Evolutionary conservation across 2,113 vertebrate genomes (phyloP).

Genomic region (Anser cygnoides): DNA sequence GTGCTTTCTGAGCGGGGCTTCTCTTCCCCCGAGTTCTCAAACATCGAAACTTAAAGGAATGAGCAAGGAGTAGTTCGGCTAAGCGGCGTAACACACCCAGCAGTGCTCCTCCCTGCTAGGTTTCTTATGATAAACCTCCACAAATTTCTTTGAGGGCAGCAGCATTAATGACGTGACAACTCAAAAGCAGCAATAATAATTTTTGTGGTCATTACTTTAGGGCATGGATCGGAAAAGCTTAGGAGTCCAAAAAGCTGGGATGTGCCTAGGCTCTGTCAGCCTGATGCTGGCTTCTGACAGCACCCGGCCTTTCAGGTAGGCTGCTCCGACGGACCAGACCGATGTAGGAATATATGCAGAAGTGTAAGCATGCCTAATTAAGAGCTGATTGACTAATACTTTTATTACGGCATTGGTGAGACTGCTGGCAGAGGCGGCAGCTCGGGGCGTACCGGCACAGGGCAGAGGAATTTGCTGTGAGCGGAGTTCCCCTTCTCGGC

Average conservation of each 20-base stretch:
- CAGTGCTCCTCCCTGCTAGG: background rate
- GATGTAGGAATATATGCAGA: background rate
- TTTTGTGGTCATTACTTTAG: background rate
- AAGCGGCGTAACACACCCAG: background rate
- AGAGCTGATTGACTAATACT: background rate
- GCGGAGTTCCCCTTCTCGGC: background rate
- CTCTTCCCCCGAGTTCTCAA: background rate
- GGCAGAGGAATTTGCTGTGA: background rate
- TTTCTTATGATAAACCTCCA: background rate
- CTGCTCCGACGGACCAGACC: background rate
- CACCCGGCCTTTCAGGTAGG: background rate
- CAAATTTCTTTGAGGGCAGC: background rate
- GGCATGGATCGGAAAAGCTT: background rate
- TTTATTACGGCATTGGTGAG: background rate
- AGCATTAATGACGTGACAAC: background rate
- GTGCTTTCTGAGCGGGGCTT: background rate
- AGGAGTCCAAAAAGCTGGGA: background rate
- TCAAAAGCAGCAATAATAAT: background rate
- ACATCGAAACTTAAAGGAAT: fast-evolving
- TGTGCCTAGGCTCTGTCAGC: background rate
- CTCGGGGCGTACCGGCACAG: background rate
- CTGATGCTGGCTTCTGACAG: background rate
- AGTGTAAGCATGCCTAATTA: fast-evolving
- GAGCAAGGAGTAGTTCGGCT: background rate
- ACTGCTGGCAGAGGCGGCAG: background rate